phyloP scores from a whole-genome alignment of 2,113 vertebrate species.

The Myocastor coypus region DNA sequence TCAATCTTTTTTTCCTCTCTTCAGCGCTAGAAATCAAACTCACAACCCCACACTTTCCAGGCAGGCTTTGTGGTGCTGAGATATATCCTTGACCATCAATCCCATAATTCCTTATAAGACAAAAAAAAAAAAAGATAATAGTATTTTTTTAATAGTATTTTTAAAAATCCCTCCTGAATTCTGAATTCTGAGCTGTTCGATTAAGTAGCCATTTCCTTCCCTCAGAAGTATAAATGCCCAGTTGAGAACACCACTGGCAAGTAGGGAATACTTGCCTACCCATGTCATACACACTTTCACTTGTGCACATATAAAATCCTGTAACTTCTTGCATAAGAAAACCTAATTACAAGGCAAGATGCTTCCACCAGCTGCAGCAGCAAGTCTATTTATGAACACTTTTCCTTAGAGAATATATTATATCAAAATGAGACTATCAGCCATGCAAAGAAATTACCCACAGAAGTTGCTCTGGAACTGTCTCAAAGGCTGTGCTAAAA shows the following conservation, averaged over 20 bases:
- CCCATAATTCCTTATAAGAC: background rate
- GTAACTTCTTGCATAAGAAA: background rate
- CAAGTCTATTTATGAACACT: constrained; percentile 43
- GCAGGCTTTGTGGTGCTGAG: too few relatives aligned
- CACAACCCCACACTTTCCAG: too few relatives aligned
- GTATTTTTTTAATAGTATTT: constrained; percentile 19
- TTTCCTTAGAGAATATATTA: constrained; percentile 34
- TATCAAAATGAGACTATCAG: constrained; percentile 17
- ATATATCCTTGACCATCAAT: background rate
- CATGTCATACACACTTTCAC: background rate
- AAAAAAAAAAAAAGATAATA: background rate
- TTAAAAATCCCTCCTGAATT: background rate
- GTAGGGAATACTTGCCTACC: background rate
- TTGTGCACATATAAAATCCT: constrained; percentile 14
- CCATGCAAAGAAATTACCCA: constrained; percentile 23
- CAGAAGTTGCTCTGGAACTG: constrained; percentile 1
- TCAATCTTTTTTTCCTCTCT: background rate
- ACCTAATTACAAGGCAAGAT: constrained; percentile 49
- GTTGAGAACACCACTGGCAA: background rate
- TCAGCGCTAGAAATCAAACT: too few relatives aligned
- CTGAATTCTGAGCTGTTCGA: background rate
- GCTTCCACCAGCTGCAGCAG: constrained; percentile 34
- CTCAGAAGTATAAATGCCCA: background rate
- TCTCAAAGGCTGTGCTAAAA: background rate
- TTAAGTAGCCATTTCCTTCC: background rate